phyloP scores from a whole-genome alignment of 2,113 vertebrate species.

The Eolophus roseicapilla region DNA sequence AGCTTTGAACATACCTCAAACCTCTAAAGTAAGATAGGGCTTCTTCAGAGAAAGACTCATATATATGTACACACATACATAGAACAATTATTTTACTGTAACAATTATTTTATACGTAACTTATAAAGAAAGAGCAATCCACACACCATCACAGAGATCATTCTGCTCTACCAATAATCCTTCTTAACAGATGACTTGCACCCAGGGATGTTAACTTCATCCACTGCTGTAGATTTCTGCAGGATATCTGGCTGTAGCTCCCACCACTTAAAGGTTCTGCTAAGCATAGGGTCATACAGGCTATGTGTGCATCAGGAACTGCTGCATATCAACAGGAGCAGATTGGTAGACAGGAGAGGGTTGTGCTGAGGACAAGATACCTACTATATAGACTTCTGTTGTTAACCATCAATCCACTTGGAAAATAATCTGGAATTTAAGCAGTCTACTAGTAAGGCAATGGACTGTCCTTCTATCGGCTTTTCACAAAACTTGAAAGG shows the following conservation, averaged over 20 bases:
- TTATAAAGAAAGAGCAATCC: background rate
- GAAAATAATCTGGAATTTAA: background rate
- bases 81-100: background rate
- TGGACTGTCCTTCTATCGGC: background rate
- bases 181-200: background rate
- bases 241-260: background rate
- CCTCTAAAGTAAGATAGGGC: background rate
- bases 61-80: fast-evolving
- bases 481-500: background rate
- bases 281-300: background rate
- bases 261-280: background rate
- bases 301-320: background rate
- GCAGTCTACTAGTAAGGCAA: fast-evolving
- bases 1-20: background rate
- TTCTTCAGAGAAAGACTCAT: background rate
- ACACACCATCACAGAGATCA: fast-evolving
- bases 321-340: background rate
- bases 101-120: background rate
- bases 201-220: background rate
- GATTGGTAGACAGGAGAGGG: background rate
- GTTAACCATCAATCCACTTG: background rate
- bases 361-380: background rate
- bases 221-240: background rate
- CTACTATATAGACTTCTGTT: background rate
- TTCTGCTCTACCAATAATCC: background rate